Evolutionary conservation across 2,797 vertebrate species (phyloP).

Genomic region (Myotis myotis): DNA sequence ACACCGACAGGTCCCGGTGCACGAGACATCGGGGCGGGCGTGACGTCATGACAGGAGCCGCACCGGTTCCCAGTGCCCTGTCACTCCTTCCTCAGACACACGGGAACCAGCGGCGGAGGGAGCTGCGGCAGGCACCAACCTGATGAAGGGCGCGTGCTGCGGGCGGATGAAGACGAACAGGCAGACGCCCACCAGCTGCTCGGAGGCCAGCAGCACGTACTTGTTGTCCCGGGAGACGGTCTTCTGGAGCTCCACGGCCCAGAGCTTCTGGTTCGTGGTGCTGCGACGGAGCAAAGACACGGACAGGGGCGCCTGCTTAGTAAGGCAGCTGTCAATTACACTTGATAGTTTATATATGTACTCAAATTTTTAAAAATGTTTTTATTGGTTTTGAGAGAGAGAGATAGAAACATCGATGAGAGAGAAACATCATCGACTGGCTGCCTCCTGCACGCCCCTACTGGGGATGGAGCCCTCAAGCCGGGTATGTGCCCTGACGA

Average conservation of each 20-base stretch:
- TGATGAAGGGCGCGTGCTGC: conserved; percentile 96
- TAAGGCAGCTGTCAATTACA: neutral
- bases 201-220: conserved; percentile 97
- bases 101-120: neutral
- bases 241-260: conserved; percentile 98
- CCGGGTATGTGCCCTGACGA: too few relatives aligned
- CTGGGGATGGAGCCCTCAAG: too few relatives aligned
- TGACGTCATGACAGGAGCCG: neutral
- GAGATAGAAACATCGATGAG: too few relatives aligned
- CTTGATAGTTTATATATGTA: neutral
- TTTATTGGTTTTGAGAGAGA: too few relatives aligned
- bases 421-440: too few relatives aligned
- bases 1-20: neutral
- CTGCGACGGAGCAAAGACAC: conserved; percentile 78
- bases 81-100: neutral
- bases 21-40: neutral
- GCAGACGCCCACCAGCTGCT: conserved; percentile 98
- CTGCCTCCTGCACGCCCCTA: too few relatives aligned
- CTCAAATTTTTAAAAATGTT: neutral
- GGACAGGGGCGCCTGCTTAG: neutral
- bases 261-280: conserved; percentile 99
- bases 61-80: neutral
- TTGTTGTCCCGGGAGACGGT: conserved; percentile 96
- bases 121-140: conserved; percentile 81
- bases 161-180: conserved; percentile 98